phyloP scores from a whole-genome alignment of 2,113 vertebrate genomes.

The Neolamprologus falcicula region DNA sequence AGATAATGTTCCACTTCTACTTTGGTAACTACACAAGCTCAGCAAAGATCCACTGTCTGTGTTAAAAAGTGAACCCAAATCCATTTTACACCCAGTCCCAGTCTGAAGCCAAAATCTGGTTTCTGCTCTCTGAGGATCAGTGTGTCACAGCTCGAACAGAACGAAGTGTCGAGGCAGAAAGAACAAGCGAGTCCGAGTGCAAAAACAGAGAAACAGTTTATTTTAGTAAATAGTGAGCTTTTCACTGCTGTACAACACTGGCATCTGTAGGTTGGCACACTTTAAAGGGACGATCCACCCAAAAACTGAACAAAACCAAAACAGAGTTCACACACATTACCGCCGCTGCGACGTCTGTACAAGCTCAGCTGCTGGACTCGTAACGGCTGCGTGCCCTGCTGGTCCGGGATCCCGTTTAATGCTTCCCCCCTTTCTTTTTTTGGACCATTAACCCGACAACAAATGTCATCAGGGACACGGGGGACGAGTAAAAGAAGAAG shows the following conservation, averaged over 20 bases:
- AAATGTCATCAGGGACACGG: conserved; percentile 69
- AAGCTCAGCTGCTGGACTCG: background rate
- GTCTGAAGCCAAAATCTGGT: background rate
- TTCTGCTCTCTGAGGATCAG: background rate
- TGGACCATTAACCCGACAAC: background rate
- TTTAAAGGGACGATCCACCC: conserved; percentile 63
- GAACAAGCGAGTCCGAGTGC: background rate
- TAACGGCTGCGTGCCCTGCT: background rate
- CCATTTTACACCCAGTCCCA: background rate
- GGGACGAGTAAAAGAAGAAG: conserved; percentile 58
- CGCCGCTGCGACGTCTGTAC: background rate
- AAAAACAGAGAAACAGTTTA: conserved; percentile 57
- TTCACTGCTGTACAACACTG: conserved; percentile 82
- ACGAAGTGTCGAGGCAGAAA: background rate
- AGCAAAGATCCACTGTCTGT: background rate
- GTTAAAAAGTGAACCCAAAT: background rate
- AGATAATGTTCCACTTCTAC: background rate
- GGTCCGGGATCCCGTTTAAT: background rate
- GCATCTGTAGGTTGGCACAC: conserved; percentile 78
- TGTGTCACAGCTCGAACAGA: background rate
- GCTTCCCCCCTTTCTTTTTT: background rate
- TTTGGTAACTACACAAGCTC: background rate
- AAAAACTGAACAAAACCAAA: background rate
- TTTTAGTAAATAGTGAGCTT: conserved; percentile 74
- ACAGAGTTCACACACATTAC: background rate